These are phyloP conservation scores for Sialia sialis DNA, from an alignment of 2,113 vertebrate species.

Conservation along the genomic window DNA sequence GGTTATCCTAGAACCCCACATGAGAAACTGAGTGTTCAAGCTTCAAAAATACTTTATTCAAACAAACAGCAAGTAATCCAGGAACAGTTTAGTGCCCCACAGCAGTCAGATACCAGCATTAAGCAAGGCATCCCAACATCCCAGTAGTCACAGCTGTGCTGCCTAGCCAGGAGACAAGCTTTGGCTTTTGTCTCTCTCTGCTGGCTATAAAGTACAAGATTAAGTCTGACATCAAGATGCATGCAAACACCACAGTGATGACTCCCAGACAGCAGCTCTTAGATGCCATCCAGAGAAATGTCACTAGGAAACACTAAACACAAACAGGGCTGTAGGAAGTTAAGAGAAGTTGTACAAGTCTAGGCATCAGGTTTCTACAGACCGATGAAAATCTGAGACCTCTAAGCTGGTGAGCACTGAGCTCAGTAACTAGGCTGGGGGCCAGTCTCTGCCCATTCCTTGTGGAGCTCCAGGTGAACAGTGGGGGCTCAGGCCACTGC, in stretches of 20 bases:
- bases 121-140: not conserved
- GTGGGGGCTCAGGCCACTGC: not conserved
- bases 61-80: constrained; percentile 18
- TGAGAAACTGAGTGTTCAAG: not conserved
- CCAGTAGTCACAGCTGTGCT: not conserved
- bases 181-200: not conserved
- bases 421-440: not conserved
- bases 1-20: not conserved
- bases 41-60: constrained; percentile 56
- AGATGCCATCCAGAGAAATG: not conserved
- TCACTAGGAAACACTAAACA: not conserved
- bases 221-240: not conserved
- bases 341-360: not conserved
- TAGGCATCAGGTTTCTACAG: not conserved
- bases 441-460: not conserved
- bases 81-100: not conserved
- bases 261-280: not conserved
- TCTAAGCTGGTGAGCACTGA: not conserved
- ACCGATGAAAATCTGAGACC: not conserved
- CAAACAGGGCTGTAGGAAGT: not conserved
- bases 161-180: not conserved
- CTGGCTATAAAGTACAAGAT: not conserved
- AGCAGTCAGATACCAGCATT: not conserved
- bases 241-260: constrained; percentile 20
- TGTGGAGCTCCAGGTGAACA: not conserved